Evolutionary conservation across 2,113 vertebrate genomes (phyloP).

Genomic region (Otis tarda): DNA sequence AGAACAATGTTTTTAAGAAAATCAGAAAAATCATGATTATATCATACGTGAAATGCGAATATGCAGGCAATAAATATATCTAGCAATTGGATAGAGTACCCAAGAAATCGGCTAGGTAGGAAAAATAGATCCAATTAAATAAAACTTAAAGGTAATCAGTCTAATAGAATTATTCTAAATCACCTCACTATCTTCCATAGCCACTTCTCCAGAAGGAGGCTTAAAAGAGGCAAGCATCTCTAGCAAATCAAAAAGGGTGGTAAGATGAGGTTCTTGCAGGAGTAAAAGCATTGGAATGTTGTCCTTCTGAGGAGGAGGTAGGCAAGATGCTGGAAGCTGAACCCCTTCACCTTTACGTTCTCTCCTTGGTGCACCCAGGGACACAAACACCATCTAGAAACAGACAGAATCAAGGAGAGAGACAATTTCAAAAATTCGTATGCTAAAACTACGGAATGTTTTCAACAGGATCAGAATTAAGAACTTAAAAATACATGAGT

Average conservation of each 20-base stretch:
- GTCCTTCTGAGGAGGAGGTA: conserved; percentile 97
- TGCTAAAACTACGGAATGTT: neutral
- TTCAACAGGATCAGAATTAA: neutral
- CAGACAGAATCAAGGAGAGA: neutral
- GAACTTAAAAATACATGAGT: neutral
- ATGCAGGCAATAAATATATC: neutral
- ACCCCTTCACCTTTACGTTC: conserved; percentile 96
- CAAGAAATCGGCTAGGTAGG: neutral
- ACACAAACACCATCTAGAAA: conserved; percentile 97
- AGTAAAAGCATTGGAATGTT: conserved; percentile 99
- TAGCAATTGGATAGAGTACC: neutral
- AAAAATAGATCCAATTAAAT: neutral
- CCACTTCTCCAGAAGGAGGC: conserved; percentile 84
- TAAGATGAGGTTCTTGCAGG: conserved; percentile 96
- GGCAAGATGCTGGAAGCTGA: conserved; percentile 95
- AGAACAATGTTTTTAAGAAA: neutral
- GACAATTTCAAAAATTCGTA: neutral
- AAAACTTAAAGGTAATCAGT: neutral
- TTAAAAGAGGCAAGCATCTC: conserved; percentile 99
- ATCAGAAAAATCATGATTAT: neutral
- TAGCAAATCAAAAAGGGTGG: conserved; percentile 94
- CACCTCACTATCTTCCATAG: conserved; percentile 88
- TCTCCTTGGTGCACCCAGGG: conserved; percentile 92
- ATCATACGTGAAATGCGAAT: neutral
- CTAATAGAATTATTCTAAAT: neutral